A percentile compares a stretch with the other conserved stretches of the same genome.
These are phyloP conservation scores for Melitaea cinxia DNA, from an alignment of 1,140 invertebrate genomes.

Conservation along the genomic window DNA sequence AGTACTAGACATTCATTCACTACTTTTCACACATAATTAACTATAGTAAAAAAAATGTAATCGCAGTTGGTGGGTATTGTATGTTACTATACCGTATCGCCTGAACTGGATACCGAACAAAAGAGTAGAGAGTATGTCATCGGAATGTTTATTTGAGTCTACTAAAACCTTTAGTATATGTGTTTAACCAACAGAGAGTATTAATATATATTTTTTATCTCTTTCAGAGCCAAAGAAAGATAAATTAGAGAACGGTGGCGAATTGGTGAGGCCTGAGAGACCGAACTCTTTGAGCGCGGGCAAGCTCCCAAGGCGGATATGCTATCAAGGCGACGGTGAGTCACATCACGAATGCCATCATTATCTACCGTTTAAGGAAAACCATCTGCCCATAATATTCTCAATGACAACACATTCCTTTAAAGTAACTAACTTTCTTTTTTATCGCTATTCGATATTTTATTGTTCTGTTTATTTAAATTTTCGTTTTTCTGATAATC, in stretches of 20 bases:
- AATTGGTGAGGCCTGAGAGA: conserved; percentile 82
- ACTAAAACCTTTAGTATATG: no score
- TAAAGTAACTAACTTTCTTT: background rate
- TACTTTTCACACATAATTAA: no score
- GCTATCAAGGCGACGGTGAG: conserved; percentile 88
- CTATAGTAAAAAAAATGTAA: no score
- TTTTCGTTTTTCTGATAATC: background rate
- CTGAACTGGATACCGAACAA: no score
- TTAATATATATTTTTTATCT: conserved; percentile 20
- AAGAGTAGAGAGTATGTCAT: no score
- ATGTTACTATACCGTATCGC: no score
- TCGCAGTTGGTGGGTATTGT: no score
- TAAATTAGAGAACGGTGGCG: conserved; percentile 90
- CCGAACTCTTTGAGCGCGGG: conserved; percentile 88
- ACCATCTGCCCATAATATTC: conserved; percentile 14
- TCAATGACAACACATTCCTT: conserved; percentile 7
- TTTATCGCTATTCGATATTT: background rate
- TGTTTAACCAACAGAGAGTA: no score
- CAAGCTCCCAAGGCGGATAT: conserved; percentile 87
- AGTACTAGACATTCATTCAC: no score
- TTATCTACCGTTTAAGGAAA: conserved; percentile 28
- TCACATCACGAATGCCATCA: conserved; percentile 40
- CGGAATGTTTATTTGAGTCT: no score
- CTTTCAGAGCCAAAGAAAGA: conserved; percentile 94
- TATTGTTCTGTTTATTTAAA: background rate